A percentile compares a stretch with the other conserved stretches of the same genome.
Evolutionary conservation across 2,113 vertebrate genomes (phyloP).

Genomic region (Chionis minor): DNA sequence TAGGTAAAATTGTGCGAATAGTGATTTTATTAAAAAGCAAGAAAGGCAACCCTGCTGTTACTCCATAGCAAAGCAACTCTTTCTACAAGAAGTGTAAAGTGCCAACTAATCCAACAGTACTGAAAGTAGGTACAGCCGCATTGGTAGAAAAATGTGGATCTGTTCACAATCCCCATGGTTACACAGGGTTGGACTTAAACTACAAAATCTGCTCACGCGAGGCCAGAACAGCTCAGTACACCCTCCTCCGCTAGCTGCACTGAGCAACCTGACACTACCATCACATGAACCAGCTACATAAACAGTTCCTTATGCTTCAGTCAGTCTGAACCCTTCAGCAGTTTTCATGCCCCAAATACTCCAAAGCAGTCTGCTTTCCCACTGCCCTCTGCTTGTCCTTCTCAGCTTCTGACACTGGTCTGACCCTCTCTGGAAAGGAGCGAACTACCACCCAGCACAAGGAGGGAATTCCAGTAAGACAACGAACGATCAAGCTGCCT

Average conservation of each 20-base stretch:
- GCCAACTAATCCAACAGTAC: neutral
- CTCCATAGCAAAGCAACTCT: neutral
- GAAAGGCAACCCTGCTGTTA: neutral
- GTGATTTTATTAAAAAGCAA: neutral
- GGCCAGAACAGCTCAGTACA: neutral
- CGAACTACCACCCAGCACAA: neutral
- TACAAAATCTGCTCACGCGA: neutral
- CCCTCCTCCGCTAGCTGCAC: neutral
- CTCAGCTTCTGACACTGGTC: neutral
- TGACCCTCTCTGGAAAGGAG: neutral
- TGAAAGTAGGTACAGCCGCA: neutral
- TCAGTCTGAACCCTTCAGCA: neutral
- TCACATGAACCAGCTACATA: neutral
- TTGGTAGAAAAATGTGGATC: neutral
- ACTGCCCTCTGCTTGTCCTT: neutral
- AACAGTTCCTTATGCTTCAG: neutral
- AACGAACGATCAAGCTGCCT: neutral
- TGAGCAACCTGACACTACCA: neutral
- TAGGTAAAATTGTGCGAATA: neutral
- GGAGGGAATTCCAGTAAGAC: neutral
- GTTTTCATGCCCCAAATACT: constrained; percentile 9
- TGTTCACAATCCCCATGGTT: neutral
- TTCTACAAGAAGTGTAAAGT: neutral
- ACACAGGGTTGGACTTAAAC: neutral
- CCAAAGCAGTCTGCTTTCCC: neutral